Percentiles rank a stretch among this genome's conserved stretches.
phyloP scores from a whole-genome alignment of 2,113 vertebrate species.

The Origma solitaria region DNA sequence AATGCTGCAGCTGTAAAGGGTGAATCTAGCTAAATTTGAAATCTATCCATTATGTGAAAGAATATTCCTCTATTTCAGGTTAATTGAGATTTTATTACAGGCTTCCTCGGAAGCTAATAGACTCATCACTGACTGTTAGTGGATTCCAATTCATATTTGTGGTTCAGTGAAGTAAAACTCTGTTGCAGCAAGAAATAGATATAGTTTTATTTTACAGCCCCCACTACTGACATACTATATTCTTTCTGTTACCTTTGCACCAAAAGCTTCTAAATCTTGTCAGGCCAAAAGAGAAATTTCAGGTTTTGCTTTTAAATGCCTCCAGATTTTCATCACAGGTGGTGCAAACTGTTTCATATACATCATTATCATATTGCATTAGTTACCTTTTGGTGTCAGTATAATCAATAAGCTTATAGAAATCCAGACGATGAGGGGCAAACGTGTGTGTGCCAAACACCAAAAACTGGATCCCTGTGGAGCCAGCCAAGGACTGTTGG shows the following conservation, averaged over 20 bases:
- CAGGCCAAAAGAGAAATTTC: background rate
- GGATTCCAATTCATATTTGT: background rate
- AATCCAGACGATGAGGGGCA: background rate
- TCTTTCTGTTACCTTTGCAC: background rate
- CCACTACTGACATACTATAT: background rate
- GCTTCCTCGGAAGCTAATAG: background rate
- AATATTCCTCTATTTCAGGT: background rate
- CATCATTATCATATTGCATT: background rate
- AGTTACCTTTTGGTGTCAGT: background rate
- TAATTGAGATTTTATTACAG: background rate
- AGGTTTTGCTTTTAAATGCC: background rate
- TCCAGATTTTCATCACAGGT: background rate
- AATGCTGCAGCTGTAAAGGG: background rate
- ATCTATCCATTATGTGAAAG: background rate
- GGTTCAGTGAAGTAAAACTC: background rate
- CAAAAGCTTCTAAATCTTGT: background rate
- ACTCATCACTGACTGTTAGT: background rate
- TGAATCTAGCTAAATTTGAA: background rate
- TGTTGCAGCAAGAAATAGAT: background rate
- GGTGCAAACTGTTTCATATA: background rate
- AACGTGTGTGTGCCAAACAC: background rate
- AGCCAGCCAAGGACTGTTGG: background rate
- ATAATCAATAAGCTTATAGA: rapidly evolving
- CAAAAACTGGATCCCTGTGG: background rate
- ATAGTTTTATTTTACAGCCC: background rate